Evolutionary conservation across 2,113 vertebrate genomes (phyloP).

Genomic region (Malurus alboscapulatus): DNA sequence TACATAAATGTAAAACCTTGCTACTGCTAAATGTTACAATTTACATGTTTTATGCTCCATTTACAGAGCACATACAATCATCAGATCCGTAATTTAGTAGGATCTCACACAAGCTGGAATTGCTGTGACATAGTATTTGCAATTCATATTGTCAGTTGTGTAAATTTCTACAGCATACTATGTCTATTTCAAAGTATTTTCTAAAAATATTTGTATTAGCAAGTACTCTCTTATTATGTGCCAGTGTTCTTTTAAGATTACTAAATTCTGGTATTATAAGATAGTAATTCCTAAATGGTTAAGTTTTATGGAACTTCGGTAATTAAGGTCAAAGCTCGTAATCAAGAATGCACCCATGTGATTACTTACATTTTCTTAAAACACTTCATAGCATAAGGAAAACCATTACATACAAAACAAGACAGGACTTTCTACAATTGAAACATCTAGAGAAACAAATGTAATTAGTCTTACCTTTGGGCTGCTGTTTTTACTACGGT

Average conservation of each 20-base stretch:
- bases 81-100: not conserved
- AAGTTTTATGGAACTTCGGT: not conserved
- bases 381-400: not conserved
- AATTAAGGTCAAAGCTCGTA: not conserved
- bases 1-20: not conserved
- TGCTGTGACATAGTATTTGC: not conserved
- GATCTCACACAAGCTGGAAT: not conserved
- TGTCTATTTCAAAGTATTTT: not conserved
- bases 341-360: not conserved
- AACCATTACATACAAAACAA: not conserved
- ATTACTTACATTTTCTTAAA: not conserved
- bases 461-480: constrained; percentile 80
- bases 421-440: not conserved
- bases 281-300: not conserved
- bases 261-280: not conserved
- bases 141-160: not conserved
- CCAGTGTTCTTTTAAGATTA: not conserved
- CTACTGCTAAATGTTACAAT: not conserved
- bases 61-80: not conserved
- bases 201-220: not conserved
- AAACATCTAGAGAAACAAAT: not conserved
- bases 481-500: constrained; percentile 80
- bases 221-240: not conserved
- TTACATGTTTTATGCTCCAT: not conserved
- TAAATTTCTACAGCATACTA: not conserved